Conservation (phyloP, 2,797 vertebrate species). For the Oryzias sinensis region DNA sequence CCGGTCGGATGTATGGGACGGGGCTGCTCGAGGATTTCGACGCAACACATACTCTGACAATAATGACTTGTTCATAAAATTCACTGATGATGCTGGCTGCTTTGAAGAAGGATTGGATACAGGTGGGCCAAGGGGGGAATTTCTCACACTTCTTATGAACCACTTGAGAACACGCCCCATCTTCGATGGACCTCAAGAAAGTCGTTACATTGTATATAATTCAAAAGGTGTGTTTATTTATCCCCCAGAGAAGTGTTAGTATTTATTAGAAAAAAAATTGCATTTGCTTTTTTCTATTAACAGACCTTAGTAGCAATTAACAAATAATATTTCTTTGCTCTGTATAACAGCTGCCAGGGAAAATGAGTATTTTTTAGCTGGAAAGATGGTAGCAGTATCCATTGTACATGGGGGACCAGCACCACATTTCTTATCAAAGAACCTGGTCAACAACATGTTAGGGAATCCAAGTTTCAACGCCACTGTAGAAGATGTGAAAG, state of each 20-base stretch:
- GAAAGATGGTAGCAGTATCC: slow-evolving; percentile 5
- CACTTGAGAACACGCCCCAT: slow-evolving; percentile 4
- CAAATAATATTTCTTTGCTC: not conserved
- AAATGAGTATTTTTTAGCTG: slow-evolving; percentile 12
- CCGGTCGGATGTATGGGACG: slow-evolving; percentile 4
- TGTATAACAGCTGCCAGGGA: slow-evolving; percentile 6
- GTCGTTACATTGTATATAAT: not conserved
- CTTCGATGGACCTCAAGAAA: slow-evolving; percentile 6
- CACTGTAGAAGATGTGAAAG: slow-evolving; percentile 8
- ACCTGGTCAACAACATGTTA: slow-evolving; percentile 7
- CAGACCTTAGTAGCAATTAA: not conserved
- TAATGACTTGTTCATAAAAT: slow-evolving; percentile 1
- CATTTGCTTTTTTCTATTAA: too few species aligned
- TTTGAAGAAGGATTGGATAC: slow-evolving; percentile 37
- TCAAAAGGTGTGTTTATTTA: not conserved
- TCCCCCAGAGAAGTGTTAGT: not conserved
- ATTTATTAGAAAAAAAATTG: not conserved
- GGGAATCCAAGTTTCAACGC: slow-evolving; percentile 8
- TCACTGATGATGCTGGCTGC: slow-evolving; percentile 40
- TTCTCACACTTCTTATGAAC: slow-evolving; percentile 4
- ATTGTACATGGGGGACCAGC: slow-evolving; percentile 2
- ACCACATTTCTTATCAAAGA: slow-evolving; percentile 15
- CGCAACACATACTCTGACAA: slow-evolving; percentile 5
- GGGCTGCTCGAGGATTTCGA: slow-evolving; percentile 5
- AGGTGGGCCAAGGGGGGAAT: slow-evolving; percentile 40